A percentile compares a stretch with the other conserved stretches of the same genome.
Conservation (phyloP, 2,113 vertebrate genomes). For the Parotia lawesii region DNA sequence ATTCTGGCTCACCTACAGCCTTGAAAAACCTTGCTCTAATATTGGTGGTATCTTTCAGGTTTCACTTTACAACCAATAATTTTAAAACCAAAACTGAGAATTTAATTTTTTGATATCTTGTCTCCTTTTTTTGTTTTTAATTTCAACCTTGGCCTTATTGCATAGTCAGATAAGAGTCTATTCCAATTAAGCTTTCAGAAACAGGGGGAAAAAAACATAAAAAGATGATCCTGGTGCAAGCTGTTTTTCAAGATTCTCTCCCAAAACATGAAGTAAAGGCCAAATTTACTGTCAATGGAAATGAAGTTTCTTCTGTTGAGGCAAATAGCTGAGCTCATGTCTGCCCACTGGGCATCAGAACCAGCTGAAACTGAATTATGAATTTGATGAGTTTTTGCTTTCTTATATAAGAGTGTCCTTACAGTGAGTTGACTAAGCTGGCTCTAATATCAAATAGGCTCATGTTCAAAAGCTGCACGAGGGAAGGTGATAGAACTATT, state of each 20-base stretch:
- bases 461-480: background rate
- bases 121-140: background rate
- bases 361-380: background rate
- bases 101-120: background rate
- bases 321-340: background rate
- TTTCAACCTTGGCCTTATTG: background rate
- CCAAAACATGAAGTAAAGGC: background rate
- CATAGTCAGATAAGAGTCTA: background rate
- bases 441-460: background rate
- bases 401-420: background rate
- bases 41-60: background rate
- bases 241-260: conserved; percentile 18
- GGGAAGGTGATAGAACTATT: background rate
- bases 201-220: rapidly evolving
- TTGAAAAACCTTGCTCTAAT: background rate
- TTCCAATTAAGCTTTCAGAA: background rate
- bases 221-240: background rate
- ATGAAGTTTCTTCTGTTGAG: background rate
- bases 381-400: background rate
- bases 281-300: background rate
- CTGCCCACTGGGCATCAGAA: background rate
- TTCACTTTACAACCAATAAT: background rate
- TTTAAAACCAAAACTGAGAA: background rate
- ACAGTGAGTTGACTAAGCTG: background rate
- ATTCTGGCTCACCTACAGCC: background rate